Evolutionary conservation across 2,797 vertebrate species (phyloP).

Genomic region (Channallabes apus): DNA sequence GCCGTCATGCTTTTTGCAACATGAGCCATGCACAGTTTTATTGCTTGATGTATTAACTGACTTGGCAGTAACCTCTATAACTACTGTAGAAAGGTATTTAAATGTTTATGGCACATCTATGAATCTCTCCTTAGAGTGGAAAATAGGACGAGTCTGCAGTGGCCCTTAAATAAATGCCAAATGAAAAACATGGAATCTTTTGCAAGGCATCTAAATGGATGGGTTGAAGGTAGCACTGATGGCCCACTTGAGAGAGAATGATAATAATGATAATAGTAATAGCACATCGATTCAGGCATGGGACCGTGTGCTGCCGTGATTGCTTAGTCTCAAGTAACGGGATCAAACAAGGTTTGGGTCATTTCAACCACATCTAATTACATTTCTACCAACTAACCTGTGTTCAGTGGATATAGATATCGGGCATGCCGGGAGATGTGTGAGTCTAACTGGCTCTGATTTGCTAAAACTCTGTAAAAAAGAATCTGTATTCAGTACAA

Average conservation of each 20-base stretch:
- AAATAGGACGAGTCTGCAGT: constrained; percentile 23
- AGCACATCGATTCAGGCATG: constrained; percentile 57
- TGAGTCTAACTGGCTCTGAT: neutral
- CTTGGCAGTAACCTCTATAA: constrained; percentile 7
- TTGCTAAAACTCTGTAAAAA: neutral
- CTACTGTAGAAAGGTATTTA: constrained; percentile 19
- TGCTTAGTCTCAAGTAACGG: constrained; percentile 55
- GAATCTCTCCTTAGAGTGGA: constrained; percentile 22
- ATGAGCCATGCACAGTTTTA: neutral
- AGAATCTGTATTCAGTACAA: neutral
- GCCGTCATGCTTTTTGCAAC: neutral
- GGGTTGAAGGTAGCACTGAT: constrained; percentile 58
- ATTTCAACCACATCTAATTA: constrained; percentile 55
- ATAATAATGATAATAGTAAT: constrained; percentile 69
- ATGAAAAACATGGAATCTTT: constrained; percentile 51
- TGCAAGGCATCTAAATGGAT: constrained; percentile 51
- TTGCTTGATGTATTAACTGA: constrained; percentile 37
- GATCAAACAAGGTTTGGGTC: constrained; percentile 47
- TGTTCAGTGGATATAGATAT: constrained; percentile 21
- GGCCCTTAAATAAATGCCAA: constrained; percentile 40
- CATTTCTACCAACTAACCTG: constrained; percentile 44
- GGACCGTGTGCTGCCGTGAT: constrained; percentile 56
- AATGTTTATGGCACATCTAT: constrained; percentile 33
- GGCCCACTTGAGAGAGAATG: constrained; percentile 66
- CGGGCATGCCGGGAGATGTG: constrained; percentile 21